phyloP scores from a whole-genome alignment of 2,113 vertebrate genomes.

The Atractosteus spatula region DNA sequence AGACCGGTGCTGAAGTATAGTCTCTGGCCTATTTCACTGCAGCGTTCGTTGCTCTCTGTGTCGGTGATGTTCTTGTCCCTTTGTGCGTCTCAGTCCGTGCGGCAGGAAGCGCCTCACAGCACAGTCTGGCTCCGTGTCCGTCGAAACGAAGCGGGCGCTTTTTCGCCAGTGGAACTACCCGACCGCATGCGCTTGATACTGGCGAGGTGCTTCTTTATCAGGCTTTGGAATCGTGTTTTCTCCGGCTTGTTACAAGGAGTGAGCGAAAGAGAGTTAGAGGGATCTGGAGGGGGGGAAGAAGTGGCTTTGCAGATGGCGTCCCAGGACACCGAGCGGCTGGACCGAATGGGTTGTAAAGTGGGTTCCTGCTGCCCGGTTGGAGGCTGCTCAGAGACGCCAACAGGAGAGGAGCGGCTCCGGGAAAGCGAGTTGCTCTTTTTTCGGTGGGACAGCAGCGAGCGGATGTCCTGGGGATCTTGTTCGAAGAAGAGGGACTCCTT shows the following conservation, averaged over 20 bases:
- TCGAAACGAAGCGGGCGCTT: no score
- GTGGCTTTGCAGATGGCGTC: conserved; percentile 18
- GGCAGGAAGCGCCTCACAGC: no score
- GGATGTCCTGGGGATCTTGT: conserved; percentile 31
- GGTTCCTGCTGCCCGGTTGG: not conserved
- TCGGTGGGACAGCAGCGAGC: conserved; percentile 31
- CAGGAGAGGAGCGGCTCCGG: conserved; percentile 17
- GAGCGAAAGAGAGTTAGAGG: not conserved
- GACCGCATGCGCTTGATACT: no score
- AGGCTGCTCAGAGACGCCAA: conserved; percentile 10
- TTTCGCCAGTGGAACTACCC: no score
- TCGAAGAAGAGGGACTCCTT: conserved; percentile 66
- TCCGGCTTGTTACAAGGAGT: conserved; percentile 25
- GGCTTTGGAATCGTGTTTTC: conserved; percentile 52
- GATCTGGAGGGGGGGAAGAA: not conserved
- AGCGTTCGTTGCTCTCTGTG: no score
- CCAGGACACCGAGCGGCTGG: not conserved
- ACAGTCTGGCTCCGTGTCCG: no score
- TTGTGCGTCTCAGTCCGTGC: no score
- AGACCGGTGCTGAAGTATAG: no score
- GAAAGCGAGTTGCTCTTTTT: conserved; percentile 16
- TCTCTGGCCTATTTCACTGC: no score
- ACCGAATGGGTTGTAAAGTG: not conserved
- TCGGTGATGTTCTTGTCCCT: no score
- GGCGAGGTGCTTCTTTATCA: conserved; percentile 46